Evolutionary conservation across 23 tunicate species (phyloP).

Genomic region (Halocynthia aurantium): DNA sequence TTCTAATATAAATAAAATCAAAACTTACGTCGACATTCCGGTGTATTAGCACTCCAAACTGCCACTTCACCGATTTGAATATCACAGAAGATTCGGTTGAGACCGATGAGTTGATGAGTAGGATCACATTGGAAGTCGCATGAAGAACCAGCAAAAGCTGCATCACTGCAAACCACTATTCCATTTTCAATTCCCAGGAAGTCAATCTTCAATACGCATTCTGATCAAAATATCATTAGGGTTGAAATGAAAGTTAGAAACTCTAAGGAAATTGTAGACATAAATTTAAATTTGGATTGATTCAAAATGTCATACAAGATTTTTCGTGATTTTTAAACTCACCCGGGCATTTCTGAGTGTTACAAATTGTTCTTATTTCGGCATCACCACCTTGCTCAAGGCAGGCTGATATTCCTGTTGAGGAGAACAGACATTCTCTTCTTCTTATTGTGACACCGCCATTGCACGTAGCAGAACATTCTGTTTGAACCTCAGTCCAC

Average conservation of each 20-base stretch:
- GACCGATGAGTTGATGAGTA: conserved; percentile 68
- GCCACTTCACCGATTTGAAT: conserved; percentile 15
- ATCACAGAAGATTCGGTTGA: conserved; percentile 30
- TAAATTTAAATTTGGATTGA: too few species aligned
- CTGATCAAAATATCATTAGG: conserved; percentile 16
- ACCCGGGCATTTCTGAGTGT: conserved; percentile 44
- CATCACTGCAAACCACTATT: conserved; percentile 57
- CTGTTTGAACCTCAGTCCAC: conserved; percentile 19
- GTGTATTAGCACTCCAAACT: conserved; percentile 25
- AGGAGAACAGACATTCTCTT: conserved; percentile 12
- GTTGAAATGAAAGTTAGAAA: not conserved
- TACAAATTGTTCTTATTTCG: conserved; percentile 21
- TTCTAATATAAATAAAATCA: too few species aligned
- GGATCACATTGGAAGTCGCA: conserved; percentile 53
- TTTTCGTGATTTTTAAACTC: not conserved
- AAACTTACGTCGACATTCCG: conserved; percentile 15
- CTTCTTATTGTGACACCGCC: conserved; percentile 24
- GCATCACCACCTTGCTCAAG: not conserved
- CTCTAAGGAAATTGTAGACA: too few species aligned
- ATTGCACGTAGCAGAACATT: conserved; percentile 30
- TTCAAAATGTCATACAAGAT: too few species aligned
- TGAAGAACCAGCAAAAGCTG: conserved; percentile 29
- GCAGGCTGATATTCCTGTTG: too few species aligned
- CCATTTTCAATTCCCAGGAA: conserved; percentile 39
- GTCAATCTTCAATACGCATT: conserved; percentile 47